Evolutionary conservation across 35 echinoderm and acorn worm species (phyloP).

Genomic region (Holothuria glaberrima): DNA sequence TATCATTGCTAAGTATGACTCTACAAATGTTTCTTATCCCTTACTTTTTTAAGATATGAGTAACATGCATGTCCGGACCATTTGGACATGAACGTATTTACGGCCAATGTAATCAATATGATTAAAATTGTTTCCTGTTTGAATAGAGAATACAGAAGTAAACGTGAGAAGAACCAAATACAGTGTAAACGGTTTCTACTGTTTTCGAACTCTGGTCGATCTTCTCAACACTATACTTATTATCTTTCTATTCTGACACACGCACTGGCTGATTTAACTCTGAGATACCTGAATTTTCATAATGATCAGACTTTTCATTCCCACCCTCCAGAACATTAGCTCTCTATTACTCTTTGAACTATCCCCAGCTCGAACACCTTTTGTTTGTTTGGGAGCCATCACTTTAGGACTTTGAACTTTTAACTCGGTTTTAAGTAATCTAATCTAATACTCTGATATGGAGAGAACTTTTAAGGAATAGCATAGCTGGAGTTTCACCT

Average conservation of each 20-base stretch:
- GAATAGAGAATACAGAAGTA: neutral
- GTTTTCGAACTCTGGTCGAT: slow-evolving; percentile 1
- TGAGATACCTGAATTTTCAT: neutral
- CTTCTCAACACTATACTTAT: slow-evolving; percentile 2
- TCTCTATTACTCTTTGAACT: slow-evolving; percentile 1
- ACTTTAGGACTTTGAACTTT: neutral
- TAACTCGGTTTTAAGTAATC: too few species aligned
- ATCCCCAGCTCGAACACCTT: neutral
- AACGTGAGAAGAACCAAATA: neutral
- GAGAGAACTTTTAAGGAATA: too few species aligned
- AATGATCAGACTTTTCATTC: neutral
- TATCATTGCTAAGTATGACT: neutral
- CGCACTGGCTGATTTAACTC: neutral
- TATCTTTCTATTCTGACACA: neutral
- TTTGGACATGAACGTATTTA: neutral
- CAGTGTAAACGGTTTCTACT: slow-evolving; percentile 7
- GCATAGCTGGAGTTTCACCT: too few species aligned
- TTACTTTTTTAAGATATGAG: neutral
- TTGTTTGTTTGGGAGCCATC: neutral
- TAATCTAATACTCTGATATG: too few species aligned
- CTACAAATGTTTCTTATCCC: neutral
- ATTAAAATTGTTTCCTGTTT: neutral
- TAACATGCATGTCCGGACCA: neutral
- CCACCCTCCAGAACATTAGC: neutral
- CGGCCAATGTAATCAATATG: neutral